These are phyloP conservation scores for Phylloscopus whistleri DNA, from an alignment of 2,113 vertebrate species.

Conservation along the genomic window DNA sequence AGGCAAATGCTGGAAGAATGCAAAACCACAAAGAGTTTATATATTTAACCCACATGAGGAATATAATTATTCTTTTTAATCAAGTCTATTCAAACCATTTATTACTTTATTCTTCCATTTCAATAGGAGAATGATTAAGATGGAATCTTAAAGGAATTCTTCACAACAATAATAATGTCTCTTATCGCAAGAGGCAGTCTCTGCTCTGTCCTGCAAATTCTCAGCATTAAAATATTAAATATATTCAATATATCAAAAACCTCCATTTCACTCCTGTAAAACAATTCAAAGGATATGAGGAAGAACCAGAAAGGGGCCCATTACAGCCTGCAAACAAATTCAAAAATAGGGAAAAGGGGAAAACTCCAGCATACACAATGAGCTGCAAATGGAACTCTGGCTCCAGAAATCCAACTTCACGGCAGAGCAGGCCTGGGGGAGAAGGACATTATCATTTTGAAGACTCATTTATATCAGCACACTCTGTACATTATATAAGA, in stretches of 20 bases:
- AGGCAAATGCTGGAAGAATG: slow-evolving; percentile 47
- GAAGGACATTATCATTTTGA: slow-evolving; percentile 28
- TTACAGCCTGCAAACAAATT: slow-evolving; percentile 45
- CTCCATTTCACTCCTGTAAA: slow-evolving; percentile 54
- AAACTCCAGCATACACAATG: background rate
- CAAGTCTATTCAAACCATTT: slow-evolving; percentile 73
- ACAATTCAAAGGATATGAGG: slow-evolving; percentile 25
- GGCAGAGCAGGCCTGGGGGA: slow-evolving; percentile 3
- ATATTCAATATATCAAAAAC: slow-evolving; percentile 52
- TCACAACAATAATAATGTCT: slow-evolving; percentile 68
- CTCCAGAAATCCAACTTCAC: background rate
- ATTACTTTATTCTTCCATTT: slow-evolving; percentile 75
- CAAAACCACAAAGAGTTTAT: slow-evolving; percentile 54
- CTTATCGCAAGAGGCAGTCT: slow-evolving; percentile 68
- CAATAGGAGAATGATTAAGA: slow-evolving; percentile 72
- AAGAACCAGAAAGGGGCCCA: slow-evolving; percentile 33
- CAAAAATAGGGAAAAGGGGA: background rate
- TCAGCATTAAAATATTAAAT: slow-evolving; percentile 64
- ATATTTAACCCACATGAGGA: slow-evolving; percentile 63
- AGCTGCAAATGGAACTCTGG: slow-evolving; percentile 12
- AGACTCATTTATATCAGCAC: slow-evolving; percentile 37
- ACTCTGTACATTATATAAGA: background rate
- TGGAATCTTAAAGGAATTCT: slow-evolving; percentile 73
- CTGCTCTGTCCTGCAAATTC: slow-evolving; percentile 61
- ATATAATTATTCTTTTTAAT: slow-evolving; percentile 75